A percentile compares a stretch with the other conserved stretches of the same genome.
phyloP scores from a whole-genome alignment of 2,888 invertebrate genomes.

The Tubulanus polymorphus region DNA sequence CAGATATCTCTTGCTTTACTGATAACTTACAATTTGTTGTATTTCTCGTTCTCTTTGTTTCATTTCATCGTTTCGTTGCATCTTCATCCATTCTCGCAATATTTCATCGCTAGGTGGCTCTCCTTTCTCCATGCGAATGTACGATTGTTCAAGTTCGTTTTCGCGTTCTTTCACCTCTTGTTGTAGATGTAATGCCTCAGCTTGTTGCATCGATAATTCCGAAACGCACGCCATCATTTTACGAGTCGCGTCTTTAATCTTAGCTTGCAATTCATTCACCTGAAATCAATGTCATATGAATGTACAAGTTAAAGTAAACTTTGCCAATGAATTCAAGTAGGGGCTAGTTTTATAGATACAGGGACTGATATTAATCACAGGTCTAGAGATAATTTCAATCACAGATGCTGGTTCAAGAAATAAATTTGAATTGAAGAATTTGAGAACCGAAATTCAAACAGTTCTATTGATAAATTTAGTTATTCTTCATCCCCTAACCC shows the following conservation, averaged over 20 bases:
- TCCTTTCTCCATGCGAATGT: conserved; percentile 51
- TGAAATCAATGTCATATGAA: conserved; percentile 16
- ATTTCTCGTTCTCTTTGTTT: conserved; percentile 29
- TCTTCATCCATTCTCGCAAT: conserved; percentile 44
- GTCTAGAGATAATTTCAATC: no score
- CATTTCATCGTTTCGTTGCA: conserved; percentile 33
- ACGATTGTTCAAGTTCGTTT: conserved; percentile 46
- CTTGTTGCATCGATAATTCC: conserved; percentile 53
- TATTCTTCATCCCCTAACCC: no score
- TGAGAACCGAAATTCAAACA: no score
- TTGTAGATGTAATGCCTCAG: conserved; percentile 45
- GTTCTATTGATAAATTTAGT: no score
- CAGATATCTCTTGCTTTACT: no score
- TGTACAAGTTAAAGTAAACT: no score
- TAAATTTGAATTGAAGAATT: no score
- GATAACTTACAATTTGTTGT: no score
- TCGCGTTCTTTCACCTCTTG: conserved; percentile 45
- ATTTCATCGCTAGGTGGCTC: conserved; percentile 48
- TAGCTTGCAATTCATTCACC: conserved; percentile 48
- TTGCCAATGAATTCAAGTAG: not conserved
- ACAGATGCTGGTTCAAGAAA: no score
- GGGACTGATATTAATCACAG: no score
- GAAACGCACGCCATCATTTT: conserved; percentile 54
- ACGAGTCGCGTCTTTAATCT: conserved; percentile 48
- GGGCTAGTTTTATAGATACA: conserved; percentile 5